Evolutionary conservation across 2,797 vertebrate genomes (phyloP).

Genomic region (Trichosurus vulpecula): DNA sequence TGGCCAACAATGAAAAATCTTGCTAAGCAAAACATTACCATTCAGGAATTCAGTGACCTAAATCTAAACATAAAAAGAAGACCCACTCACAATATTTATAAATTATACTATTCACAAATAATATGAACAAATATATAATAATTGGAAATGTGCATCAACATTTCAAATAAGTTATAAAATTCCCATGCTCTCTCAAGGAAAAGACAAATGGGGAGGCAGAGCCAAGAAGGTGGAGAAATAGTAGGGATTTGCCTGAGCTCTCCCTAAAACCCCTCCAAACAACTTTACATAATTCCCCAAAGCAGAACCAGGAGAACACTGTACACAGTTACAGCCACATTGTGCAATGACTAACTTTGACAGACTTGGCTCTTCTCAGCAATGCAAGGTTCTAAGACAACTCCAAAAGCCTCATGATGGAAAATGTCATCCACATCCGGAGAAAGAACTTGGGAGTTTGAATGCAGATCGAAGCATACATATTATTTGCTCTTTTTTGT

Average conservation of each 20-base stretch:
- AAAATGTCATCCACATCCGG: no score
- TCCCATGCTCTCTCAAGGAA: background rate
- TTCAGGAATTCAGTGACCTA: conserved; percentile 49
- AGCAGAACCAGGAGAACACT: no score
- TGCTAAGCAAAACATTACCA: conserved; percentile 47
- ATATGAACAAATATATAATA: conserved; percentile 32
- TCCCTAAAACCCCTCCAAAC: background rate
- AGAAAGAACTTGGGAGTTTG: no score
- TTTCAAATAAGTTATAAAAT: conserved; percentile 13
- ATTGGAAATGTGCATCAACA: background rate
- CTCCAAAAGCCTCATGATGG: no score
- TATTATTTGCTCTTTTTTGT: no score
- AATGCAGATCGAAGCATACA: no score
- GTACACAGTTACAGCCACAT: no score
- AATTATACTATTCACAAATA: conserved; percentile 51
- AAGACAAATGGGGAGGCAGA: background rate
- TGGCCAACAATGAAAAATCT: conserved; percentile 54
- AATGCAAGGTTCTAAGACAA: no score
- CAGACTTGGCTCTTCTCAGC: no score
- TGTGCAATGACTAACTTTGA: no score
- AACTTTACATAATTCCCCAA: background rate
- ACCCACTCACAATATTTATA: conserved; percentile 40
- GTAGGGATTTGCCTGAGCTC: background rate
- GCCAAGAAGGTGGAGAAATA: background rate
- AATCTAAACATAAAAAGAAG: conserved; percentile 51